Evolutionary conservation across 2,888 invertebrate species (phyloP).

Genomic region (Galerucella calmariensis): DNA sequence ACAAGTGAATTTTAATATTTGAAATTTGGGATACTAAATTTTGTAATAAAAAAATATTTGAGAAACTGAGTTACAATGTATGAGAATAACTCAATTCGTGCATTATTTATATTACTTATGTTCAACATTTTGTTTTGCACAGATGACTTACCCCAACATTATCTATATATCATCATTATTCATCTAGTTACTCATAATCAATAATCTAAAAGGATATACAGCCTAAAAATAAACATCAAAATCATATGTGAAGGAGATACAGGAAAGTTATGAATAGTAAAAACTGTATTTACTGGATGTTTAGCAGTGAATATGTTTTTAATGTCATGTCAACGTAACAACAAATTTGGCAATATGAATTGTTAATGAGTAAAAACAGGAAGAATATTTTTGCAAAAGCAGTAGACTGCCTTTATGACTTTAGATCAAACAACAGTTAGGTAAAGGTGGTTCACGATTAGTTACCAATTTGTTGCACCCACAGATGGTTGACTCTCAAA

Average conservation of each 20-base stretch:
- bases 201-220: constrained; percentile 9
- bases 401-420: constrained; percentile 17
- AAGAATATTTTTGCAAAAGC: not conserved
- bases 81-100: not conserved
- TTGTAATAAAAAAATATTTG: not conserved
- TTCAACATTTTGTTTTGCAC: not conserved
- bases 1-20: not conserved
- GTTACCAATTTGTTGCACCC: constrained; percentile 52
- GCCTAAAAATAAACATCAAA: constrained; percentile 7
- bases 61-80: not conserved
- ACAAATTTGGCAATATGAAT: not conserved
- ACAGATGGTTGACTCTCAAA: constrained; percentile 63
- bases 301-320: constrained; percentile 2
- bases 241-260: not conserved
- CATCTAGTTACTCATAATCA: constrained; percentile 11
- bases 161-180: not conserved
- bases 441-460: constrained; percentile 21
- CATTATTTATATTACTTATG: not conserved
- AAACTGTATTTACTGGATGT: constrained; percentile 10
- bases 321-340: not conserved
- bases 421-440: constrained; percentile 31
- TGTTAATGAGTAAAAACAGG: not conserved
- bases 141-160: constrained; percentile 2
- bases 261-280: not conserved
- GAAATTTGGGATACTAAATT: not conserved